Percentiles rank a stretch among this genome's conserved stretches.
Conservation (phyloP, 2,797 vertebrate genomes). For the Pseudochirops cupreus region DNA sequence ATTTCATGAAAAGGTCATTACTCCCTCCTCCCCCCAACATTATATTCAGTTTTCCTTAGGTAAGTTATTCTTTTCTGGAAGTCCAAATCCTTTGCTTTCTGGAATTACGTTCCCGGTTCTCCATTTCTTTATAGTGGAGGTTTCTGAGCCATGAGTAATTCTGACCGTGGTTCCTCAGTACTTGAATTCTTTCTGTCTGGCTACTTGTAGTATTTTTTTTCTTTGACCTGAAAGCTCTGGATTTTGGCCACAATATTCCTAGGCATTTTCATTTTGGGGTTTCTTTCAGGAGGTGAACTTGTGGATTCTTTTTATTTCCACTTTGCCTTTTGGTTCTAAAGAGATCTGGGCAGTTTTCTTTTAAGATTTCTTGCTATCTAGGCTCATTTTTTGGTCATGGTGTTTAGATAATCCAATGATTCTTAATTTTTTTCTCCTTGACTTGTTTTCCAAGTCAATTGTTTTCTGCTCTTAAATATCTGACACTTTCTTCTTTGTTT, state of each 20-base stretch:
- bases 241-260: not conserved
- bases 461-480: not conserved
- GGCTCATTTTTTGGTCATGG: not conserved
- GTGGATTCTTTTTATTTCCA: not conserved
- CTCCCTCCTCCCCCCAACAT: not conserved
- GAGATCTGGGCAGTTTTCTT: not conserved
- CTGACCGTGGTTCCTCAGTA: not conserved
- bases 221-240: not conserved
- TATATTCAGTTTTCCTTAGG: not conserved
- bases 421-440: not conserved
- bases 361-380: not conserved
- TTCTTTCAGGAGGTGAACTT: not conserved
- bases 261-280: not conserved
- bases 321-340: not conserved
- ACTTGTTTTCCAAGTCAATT: not conserved
- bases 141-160: not conserved
- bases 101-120: not conserved
- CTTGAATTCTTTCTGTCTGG: not conserved
- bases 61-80: not conserved
- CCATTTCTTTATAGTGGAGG: not conserved
- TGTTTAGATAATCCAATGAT: not conserved
- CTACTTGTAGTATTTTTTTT: not conserved
- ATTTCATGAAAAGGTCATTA: not conserved
- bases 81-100: not conserved
- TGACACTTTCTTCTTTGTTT: not conserved